Evolutionary conservation across 2,113 vertebrate species (phyloP).

Genomic region (Syrmaticus mikado): DNA sequence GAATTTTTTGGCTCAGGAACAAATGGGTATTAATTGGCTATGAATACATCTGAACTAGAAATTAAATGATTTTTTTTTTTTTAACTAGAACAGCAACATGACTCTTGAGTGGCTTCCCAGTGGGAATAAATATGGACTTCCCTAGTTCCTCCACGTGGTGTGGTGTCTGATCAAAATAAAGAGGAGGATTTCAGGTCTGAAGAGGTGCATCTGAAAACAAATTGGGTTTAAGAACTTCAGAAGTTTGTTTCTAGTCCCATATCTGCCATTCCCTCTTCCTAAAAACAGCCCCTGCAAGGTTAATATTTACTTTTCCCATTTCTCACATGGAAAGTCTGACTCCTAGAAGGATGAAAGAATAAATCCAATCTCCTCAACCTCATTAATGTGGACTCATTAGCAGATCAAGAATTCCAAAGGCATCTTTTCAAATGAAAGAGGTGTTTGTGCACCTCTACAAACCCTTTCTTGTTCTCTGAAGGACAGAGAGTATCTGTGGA

Average conservation of each 20-base stretch:
- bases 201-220: not conserved
- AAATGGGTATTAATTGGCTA: not conserved
- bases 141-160: not conserved
- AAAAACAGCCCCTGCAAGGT: not conserved
- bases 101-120: not conserved
- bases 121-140: not conserved
- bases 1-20: slow-evolving; percentile 11
- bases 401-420: not conserved
- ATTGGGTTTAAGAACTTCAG: not conserved
- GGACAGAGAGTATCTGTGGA: not conserved
- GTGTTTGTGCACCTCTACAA: not conserved
- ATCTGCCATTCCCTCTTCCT: not conserved
- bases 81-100: not conserved
- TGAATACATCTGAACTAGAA: slow-evolving; percentile 19
- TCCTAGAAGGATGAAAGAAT: not conserved
- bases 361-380: not conserved
- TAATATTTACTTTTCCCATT: not conserved
- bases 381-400: not conserved
- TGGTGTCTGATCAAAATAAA: not conserved
- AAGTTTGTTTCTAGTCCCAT: not conserved
- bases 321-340: not conserved
- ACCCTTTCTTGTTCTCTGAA: not conserved
- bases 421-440: not conserved
- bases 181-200: not conserved
- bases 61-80: not conserved